Percentiles rank a stretch among this genome's conserved stretches.
Evolutionary conservation across 2,888 invertebrate genomes (phyloP).

Genomic region (Diaphora mendica): DNA sequence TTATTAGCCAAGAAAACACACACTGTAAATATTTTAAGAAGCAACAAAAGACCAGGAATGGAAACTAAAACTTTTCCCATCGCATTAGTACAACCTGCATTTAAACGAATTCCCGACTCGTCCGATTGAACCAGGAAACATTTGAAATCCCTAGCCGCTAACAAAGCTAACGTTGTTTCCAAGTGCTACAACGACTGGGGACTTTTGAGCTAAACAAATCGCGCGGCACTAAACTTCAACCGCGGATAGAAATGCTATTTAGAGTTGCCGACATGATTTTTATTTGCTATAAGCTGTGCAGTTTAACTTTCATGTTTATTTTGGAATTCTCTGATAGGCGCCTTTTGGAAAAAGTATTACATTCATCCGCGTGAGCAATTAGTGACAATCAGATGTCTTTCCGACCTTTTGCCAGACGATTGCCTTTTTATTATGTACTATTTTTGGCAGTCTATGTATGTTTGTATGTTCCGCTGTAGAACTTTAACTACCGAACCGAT

Average conservation of each 20-base stretch:
- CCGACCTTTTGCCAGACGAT: too few species aligned
- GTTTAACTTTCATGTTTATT: background rate
- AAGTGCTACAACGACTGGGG: slow-evolving; percentile 27
- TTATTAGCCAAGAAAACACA: background rate
- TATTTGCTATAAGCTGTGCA: background rate
- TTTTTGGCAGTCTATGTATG: too few species aligned
- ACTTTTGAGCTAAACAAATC: slow-evolving; percentile 42
- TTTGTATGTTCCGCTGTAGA: too few species aligned
- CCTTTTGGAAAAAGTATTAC: too few species aligned
- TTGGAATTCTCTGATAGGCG: too few species aligned
- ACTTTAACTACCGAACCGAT: too few species aligned
- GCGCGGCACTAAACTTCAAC: slow-evolving; percentile 32
- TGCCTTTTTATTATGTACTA: too few species aligned
- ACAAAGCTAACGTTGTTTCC: slow-evolving; percentile 31
- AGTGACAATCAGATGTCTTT: too few species aligned
- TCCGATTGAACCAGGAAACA: slow-evolving; percentile 21
- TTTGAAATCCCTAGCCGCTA: slow-evolving; percentile 32
- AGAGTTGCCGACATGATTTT: slow-evolving; percentile 10
- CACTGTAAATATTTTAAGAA: background rate
- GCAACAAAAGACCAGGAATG: background rate
- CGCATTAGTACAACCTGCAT: slow-evolving; percentile 13
- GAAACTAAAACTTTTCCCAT: background rate
- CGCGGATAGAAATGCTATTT: slow-evolving; percentile 5
- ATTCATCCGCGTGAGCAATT: too few species aligned
- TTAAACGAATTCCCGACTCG: background rate